Evolutionary conservation across 2,797 vertebrate genomes (phyloP), one percentile per base, ranked within the genome.

Genomic region (Columba guinea): DNA sequence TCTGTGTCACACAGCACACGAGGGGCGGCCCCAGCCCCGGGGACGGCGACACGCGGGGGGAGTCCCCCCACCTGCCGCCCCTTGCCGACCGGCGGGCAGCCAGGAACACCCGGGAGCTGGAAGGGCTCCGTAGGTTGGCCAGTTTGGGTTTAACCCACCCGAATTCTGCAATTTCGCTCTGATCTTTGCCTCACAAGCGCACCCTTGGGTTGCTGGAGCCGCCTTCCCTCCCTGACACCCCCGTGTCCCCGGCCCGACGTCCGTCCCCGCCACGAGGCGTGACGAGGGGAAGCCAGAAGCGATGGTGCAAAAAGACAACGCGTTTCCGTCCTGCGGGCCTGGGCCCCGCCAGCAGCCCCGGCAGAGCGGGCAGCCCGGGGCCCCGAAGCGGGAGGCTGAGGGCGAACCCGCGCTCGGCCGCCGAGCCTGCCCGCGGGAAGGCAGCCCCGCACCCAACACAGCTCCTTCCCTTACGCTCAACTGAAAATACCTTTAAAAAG

Each of bases 181-280:
- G 34, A 24, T 22, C 52, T 14, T 21, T 11, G 26, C 16, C 59
- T 11, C 39, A 14, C 21, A 12, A 16, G 24, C 3, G 15, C 63
- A 19, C 20, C 12, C 0, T 0, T 2, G 39, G 4, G 9, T 52
- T 13, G 21, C 44, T 24, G 5, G 34, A 4, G 68, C 53, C 20
- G 2, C 39, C 56, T 3, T 4, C 74, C n/a, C 20, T 9, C 44
- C 64, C 77, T 37, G 7, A 5, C 46, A 7, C 23, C 63, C 48
- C 21, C 60, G 5, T 0, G 19, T 3, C 35, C 32, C 3, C 63
- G 35, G 71, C 46, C 55, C 46, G 7, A 15, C 21, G 26, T 11
- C 81, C 7, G 7, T 5, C 49, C 4, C 58, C 11, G 10, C 17
- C 10, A 9, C 2, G 20, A 24, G 32, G 10, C 22, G 32, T 6